These are phyloP conservation scores for Creontiades dilutus DNA, from an alignment of 2,888 invertebrate genomes.

Conservation along the genomic window DNA sequence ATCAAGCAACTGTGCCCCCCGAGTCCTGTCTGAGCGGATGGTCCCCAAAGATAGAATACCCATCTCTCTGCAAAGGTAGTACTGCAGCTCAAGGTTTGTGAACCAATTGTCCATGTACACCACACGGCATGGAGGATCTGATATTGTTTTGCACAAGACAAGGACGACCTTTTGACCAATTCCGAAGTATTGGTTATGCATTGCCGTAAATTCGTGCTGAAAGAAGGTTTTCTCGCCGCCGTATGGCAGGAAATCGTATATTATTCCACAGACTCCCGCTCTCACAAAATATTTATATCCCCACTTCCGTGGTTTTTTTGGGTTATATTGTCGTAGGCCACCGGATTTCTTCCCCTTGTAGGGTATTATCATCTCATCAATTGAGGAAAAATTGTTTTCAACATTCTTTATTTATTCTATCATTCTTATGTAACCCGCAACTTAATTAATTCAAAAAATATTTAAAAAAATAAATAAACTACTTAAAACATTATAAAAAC, in stretches of 20 bases:
- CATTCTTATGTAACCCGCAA: too few species aligned
- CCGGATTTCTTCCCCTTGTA: conserved; percentile 77
- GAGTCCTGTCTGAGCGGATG: conserved; percentile 69
- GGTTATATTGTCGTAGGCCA: conserved; percentile 77
- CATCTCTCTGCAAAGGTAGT: conserved; percentile 73
- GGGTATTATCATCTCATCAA: conserved; percentile 77
- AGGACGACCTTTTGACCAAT: too few species aligned
- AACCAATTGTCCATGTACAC: conserved; percentile 76
- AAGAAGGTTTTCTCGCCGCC: too few species aligned
- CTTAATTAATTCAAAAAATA: too few species aligned
- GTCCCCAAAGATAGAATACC: conserved; percentile 73
- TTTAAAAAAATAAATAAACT: too few species aligned
- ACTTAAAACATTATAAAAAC: too few species aligned
- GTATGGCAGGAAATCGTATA: conserved; percentile 7
- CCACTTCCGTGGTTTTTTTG: conserved; percentile 77
- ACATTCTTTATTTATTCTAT: too few species aligned
- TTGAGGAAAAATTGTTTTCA: too few species aligned
- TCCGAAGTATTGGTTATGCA: too few species aligned
- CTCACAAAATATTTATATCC: conserved; percentile 77
- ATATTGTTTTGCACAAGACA: conserved; percentile 75
- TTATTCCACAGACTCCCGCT: conserved; percentile 77
- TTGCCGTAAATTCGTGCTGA: too few species aligned
- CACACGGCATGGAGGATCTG: conserved; percentile 65
- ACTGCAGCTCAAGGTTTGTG: conserved; percentile 68
- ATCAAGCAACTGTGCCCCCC: conserved; percentile 15